Evolutionary conservation across 2,888 invertebrate species (phyloP).

Genomic region (Mellilla xanthometata): DNA sequence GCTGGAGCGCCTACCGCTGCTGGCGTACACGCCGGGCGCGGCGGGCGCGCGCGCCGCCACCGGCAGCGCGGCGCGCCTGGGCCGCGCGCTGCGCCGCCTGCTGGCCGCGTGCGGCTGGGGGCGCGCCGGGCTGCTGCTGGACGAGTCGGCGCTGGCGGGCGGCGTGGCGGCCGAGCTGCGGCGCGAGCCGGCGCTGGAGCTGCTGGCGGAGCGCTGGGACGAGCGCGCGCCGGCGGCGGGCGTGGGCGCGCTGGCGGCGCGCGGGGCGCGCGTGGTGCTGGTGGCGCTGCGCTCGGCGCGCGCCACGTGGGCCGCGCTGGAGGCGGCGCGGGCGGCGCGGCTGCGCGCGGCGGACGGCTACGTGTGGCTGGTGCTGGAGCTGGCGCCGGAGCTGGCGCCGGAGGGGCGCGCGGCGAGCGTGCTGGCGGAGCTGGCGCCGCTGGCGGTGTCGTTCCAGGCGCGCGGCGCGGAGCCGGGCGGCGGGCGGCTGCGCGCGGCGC

Average conservation of each 20-base stretch:
- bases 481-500: neutral
- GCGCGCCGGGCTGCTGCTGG: conserved; percentile 23
- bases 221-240: neutral
- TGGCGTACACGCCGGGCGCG: conserved; percentile 26
- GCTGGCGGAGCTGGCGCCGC: conserved; percentile 14
- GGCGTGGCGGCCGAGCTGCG: too few species aligned
- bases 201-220: too few species aligned
- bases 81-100: neutral
- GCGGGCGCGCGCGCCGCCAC: conserved; percentile 7
- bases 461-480: conserved; percentile 37
- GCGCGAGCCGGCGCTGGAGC: conserved; percentile 79
- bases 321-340: conserved; percentile 62
- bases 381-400: neutral
- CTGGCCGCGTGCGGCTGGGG: conserved; percentile 12
- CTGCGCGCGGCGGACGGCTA: too few species aligned
- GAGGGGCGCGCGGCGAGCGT: conserved; percentile 22
- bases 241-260: conserved; percentile 85
- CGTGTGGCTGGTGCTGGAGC: conserved; percentile 53
- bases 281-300: conserved; percentile 82
- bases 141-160: conserved; percentile 7
- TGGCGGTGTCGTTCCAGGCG: conserved; percentile 38
- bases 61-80: conserved; percentile 3
- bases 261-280: conserved; percentile 79
- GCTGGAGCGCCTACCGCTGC: conserved; percentile 20
- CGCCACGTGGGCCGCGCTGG: too few species aligned